Evolutionary conservation across 2,797 vertebrate species (phyloP), one percentile per base, ranked within the genome.

Genomic region (Nannoperca obscura): DNA sequence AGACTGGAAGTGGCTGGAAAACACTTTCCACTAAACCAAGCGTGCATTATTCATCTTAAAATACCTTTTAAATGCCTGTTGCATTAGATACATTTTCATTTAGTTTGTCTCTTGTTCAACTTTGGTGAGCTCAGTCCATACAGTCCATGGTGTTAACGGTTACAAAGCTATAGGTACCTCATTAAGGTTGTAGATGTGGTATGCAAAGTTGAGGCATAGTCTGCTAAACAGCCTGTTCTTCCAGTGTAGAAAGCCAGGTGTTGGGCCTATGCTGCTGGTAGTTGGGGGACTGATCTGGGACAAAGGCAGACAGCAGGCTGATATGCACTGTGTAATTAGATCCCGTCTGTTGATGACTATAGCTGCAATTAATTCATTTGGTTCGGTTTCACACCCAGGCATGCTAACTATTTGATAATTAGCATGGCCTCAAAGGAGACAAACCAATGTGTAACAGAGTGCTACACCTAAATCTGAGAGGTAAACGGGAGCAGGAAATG

Each of bases 231-330:
- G 72, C 49, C 69, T 75, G 65, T 71, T 81, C 68, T 68, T 75
- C 50, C 71, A 32, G 53, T 57, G 74, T 38, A 44, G 22, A 55
- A 62, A 82, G 78, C 67, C 88, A 93, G 90, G 86, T 91, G 88
- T 77, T 68, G 76, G 73, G 76, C 86, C 87, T 86, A 70, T 47
- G 1, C 78, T 60, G 76, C 57, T 71, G 60, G 27, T 52, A 63
- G 78, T 74, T 42, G 1, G 65, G 71, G 82, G 81, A 76, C 82
- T n/a, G 71, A 52, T 81, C 68, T 40, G 75, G 44, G 66, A 91
- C 89, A 91, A 89, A 42, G 59, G 84, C 50, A 85, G 84, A 89
- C 91, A 94, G 90, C 85, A 82, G 90, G 89, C 71, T 76, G 73
- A 86, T 82, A 72, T 49, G 40, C 61, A 15, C 64, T 68, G 68